A percentile compares a stretch with the other conserved stretches of the same genome.
Conservation (phyloP, 2,797 vertebrate genomes). For the Chaetophractus vellerosus region DNA sequence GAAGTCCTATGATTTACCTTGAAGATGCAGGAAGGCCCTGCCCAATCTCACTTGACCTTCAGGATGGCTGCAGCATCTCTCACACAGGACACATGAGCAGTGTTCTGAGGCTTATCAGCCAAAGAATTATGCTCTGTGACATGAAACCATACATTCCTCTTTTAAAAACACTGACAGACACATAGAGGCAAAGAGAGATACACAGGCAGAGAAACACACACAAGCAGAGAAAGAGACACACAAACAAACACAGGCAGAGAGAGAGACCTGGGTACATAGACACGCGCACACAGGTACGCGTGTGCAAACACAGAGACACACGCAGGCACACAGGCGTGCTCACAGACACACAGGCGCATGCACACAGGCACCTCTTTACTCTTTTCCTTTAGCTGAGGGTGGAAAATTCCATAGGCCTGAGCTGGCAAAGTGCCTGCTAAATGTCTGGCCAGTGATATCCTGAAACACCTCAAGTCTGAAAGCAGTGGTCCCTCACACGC, state of each 20-base stretch:
- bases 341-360: not conserved
- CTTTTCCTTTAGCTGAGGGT: conserved; percentile 69
- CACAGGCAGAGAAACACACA: not conserved
- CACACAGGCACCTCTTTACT: conserved; percentile 2
- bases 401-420: conserved; percentile 85
- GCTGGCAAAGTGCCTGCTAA: conserved; percentile 76
- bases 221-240: too few species aligned
- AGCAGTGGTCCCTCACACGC: conserved; percentile 73
- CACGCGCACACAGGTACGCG: too few species aligned
- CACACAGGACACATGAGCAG: conserved; percentile 6
- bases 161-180: not conserved
- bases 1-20: not conserved
- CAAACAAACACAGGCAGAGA: too few species aligned
- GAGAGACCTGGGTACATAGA: too few species aligned
- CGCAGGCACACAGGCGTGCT: too few species aligned
- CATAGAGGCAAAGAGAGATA: not conserved
- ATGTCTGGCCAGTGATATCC: conserved; percentile 79
- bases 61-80: conserved; percentile 52
- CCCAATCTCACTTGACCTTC: conserved; percentile 62
- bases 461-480: conserved; percentile 82
- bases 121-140: conserved; percentile 55
- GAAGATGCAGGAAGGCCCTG: not conserved
- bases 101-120: conserved; percentile 32
- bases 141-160: conserved; percentile 69
- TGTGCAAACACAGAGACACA: too few species aligned